Evolutionary conservation across 2,113 vertebrate species (phyloP).

Genomic region (Oncorhynchus kisutch): DNA sequence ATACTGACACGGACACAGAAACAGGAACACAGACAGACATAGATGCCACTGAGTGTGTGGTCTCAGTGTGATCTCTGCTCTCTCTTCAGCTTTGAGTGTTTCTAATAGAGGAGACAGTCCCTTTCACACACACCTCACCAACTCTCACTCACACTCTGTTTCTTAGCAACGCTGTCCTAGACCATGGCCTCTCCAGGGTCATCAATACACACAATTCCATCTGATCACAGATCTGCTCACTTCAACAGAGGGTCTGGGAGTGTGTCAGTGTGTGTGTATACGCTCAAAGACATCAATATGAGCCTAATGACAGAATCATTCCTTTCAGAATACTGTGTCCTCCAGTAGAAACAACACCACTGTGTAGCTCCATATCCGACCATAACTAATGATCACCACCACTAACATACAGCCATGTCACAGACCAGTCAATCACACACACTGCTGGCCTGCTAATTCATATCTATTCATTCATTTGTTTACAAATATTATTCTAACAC

Average conservation of each 20-base stretch:
- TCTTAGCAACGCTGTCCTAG: constrained; percentile 70
- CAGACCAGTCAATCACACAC: background rate
- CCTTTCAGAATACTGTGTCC: too few species aligned
- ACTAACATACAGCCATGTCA: background rate
- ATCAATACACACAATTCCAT: constrained; percentile 26
- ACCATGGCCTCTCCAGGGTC: constrained; percentile 35
- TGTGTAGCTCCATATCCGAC: too few species aligned
- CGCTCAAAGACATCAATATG: background rate
- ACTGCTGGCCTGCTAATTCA: background rate
- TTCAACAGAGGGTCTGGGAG: background rate
- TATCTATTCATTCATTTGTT: background rate
- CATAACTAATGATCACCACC: background rate
- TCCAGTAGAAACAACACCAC: too few species aligned
- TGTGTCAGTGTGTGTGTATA: constrained; percentile 20
- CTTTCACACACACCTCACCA: constrained; percentile 44
- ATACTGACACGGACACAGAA: constrained; percentile 18
- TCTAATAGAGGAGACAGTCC: constrained; percentile 52
- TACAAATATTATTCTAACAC: background rate
- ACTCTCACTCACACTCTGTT: constrained; percentile 46
- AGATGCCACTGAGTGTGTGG: background rate
- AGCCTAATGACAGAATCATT: too few species aligned
- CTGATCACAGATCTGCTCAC: constrained; percentile 18
- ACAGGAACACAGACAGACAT: constrained; percentile 16
- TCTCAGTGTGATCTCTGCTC: background rate
- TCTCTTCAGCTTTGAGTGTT: constrained; percentile 38